These are phyloP conservation scores for Coecobrya sp. DNA, from an alignment of 2,888 invertebrate species.

Conservation along the genomic window DNA sequence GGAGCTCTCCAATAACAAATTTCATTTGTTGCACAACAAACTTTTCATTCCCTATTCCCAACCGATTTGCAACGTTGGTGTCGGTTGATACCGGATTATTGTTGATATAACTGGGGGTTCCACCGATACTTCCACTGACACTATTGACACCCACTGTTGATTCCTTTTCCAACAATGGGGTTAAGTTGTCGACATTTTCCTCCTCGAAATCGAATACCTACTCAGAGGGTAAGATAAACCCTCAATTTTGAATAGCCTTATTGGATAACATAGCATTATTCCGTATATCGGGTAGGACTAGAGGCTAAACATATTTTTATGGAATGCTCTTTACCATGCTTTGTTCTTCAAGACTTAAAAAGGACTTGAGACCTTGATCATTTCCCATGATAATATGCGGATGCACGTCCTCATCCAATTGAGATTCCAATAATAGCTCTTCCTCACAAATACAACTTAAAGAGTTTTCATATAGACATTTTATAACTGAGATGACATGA, in stretches of 20 bases:
- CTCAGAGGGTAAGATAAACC: neutral
- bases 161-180: conserved; percentile 51
- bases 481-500: conserved; percentile 95
- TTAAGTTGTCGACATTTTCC: conserved; percentile 80
- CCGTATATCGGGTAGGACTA: too few species aligned
- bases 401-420: conserved; percentile 82
- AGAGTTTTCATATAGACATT: conserved; percentile 93
- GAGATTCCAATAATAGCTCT: conserved; percentile 74
- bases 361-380: conserved; percentile 84
- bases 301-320: too few species aligned
- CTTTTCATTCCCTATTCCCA: conserved; percentile 55
- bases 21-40: conserved; percentile 77
- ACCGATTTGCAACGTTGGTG: conserved; percentile 5
- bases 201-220: conserved; percentile 86
- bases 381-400: conserved; percentile 81
- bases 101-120: neutral
- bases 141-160: too few species aligned
- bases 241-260: too few species aligned
- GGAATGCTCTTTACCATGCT: conserved; percentile 77
- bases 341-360: conserved; percentile 80
- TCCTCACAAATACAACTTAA: conserved; percentile 82
- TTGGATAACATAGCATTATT: too few species aligned
- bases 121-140: neutral
- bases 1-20: conserved; percentile 74
- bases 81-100: neutral